Evolutionary conservation across 1,140 invertebrate species (phyloP).

Genomic region (Drosophila sechellia): DNA sequence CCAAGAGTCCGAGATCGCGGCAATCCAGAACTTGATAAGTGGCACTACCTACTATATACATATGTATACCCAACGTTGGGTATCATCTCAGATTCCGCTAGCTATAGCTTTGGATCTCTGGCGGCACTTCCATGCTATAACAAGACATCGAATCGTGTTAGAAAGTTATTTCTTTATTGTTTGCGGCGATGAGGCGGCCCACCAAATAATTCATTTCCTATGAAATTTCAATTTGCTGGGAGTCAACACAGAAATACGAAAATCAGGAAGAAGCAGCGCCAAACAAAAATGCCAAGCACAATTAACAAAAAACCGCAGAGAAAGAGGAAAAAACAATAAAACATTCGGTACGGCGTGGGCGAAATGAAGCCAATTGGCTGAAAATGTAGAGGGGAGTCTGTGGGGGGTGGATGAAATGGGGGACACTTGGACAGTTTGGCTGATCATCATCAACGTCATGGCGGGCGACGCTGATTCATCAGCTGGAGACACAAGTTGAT

Average conservation of each 20-base stretch:
- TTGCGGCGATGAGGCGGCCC: slow-evolving; percentile 4
- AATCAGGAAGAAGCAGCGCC: slow-evolving; percentile 24
- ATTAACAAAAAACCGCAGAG: slow-evolving; percentile 30
- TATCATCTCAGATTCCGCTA: too few species aligned
- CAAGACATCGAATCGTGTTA: slow-evolving; percentile 30
- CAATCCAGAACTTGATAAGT: too few species aligned
- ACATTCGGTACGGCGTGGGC: slow-evolving; percentile 27
- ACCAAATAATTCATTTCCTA: slow-evolving; percentile 31
- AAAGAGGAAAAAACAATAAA: slow-evolving; percentile 5
- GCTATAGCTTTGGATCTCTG: too few species aligned
- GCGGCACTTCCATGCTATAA: slow-evolving; percentile 7
- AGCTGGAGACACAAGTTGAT: slow-evolving; percentile 48
- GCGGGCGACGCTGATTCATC: slow-evolving; percentile 56
- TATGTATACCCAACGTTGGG: too few species aligned
- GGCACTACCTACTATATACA: too few species aligned
- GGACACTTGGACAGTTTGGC: slow-evolving; percentile 26
- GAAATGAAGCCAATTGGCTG: slow-evolving; percentile 56
- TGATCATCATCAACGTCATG: slow-evolving; percentile 12
- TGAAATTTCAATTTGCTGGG: slow-evolving; percentile 26
- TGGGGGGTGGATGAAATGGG: not conserved
- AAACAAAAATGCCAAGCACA: slow-evolving; percentile 24
- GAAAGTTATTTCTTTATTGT: slow-evolving; percentile 37
- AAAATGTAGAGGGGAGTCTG: slow-evolving; percentile 12
- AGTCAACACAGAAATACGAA: slow-evolving; percentile 16
- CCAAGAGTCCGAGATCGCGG: too few species aligned